Percentiles rank a stretch among this genome's conserved stretches.
Conservation (phyloP, 2,113 vertebrate species). For the Platycercus adscitus region DNA sequence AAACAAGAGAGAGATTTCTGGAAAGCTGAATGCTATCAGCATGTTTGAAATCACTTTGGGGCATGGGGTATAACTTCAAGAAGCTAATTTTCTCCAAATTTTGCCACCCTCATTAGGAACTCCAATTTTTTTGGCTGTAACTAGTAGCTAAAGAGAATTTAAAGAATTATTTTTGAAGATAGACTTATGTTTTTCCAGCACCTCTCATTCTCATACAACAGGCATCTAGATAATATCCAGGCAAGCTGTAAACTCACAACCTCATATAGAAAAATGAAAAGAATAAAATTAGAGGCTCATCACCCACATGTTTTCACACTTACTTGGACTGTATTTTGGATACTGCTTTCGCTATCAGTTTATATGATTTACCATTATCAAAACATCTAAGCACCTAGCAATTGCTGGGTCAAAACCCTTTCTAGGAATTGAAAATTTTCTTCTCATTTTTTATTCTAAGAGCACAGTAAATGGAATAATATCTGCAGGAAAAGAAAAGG, state of each 20-base stretch:
- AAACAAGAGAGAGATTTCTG: background rate
- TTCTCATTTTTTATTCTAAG: background rate
- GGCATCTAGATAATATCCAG: background rate
- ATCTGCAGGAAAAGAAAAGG: background rate
- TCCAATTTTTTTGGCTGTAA: background rate
- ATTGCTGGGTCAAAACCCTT: background rate
- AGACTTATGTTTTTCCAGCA: background rate
- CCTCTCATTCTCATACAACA: background rate
- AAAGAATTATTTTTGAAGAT: background rate
- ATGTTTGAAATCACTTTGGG: background rate
- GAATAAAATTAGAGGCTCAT: conserved; percentile 42
- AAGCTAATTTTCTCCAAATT: background rate
- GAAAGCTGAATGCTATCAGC: background rate
- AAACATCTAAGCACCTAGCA: background rate
- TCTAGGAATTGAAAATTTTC: background rate
- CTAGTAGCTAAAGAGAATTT: background rate
- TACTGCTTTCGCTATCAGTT: background rate
- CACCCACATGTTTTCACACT: conserved; percentile 38
- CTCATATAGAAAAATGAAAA: background rate
- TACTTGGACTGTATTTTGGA: conserved; percentile 8
- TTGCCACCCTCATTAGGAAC: background rate
- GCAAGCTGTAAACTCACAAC: conserved; percentile 1
- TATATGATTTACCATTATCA: background rate
- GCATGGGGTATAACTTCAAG: background rate
- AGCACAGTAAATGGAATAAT: background rate